Evolutionary conservation across 2,113 vertebrate genomes (phyloP).

Genomic region (Diphyllodes magnificus): DNA sequence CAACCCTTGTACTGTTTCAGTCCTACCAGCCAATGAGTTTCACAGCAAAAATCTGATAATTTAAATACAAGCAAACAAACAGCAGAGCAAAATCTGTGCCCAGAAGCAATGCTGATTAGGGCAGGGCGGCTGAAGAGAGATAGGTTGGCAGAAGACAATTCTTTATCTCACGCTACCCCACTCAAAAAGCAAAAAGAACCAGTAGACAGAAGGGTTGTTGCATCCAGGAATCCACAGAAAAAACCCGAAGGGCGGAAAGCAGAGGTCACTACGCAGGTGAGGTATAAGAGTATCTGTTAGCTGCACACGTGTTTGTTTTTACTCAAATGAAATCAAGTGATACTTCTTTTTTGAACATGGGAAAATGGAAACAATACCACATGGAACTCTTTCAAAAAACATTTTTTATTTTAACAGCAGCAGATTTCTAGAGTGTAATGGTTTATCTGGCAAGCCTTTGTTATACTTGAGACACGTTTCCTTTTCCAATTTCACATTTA

Average conservation of each 20-base stretch:
- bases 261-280: not conserved
- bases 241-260: not conserved
- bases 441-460: constrained; percentile 5
- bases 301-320: not conserved
- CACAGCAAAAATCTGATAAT: not conserved
- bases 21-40: not conserved
- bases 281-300: not conserved
- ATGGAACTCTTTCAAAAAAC: not conserved
- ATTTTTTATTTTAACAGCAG: not conserved
- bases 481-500: not conserved
- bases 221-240: not conserved
- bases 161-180: not conserved
- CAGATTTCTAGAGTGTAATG: not conserved
- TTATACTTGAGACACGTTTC: not conserved
- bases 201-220: not conserved
- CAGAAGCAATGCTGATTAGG: not conserved
- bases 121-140: not conserved
- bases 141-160: not conserved
- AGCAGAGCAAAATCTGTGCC: not conserved
- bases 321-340: not conserved
- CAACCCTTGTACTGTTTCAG: not conserved
- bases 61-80: not conserved
- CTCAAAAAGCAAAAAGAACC: not conserved
- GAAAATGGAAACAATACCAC: not conserved
- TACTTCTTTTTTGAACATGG: not conserved